A percentile compares a stretch with the other conserved stretches of the same genome.
Evolutionary conservation across 2,113 vertebrate species (phyloP).

Genomic region (Microtus oregoni): DNA sequence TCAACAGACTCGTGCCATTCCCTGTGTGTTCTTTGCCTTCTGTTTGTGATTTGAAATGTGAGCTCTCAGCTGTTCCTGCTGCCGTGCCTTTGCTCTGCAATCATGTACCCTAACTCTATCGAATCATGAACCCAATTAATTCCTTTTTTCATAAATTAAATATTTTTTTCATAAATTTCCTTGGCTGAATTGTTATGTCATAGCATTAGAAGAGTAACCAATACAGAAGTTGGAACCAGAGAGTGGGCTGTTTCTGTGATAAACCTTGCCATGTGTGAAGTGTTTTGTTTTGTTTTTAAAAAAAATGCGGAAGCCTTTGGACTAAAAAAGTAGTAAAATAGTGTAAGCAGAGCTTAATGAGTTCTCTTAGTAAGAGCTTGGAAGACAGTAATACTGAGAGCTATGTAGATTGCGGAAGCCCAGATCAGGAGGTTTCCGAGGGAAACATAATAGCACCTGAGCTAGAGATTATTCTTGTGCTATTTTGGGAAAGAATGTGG

Average conservation of each 20-base stretch:
- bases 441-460: background rate
- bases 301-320: background rate
- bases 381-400: background rate
- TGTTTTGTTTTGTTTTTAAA: background rate
- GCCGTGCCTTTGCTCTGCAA: background rate
- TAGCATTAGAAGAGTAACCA: background rate
- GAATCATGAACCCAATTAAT: background rate
- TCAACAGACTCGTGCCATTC: background rate
- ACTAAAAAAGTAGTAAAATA: background rate
- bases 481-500: background rate
- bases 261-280: background rate
- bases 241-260: background rate
- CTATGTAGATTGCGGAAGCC: background rate
- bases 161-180: background rate
- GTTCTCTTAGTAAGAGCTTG: background rate
- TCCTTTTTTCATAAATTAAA: background rate
- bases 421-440: background rate
- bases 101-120: background rate
- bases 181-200: background rate
- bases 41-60: background rate
- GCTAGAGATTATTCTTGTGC: background rate
- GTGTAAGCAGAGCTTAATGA: background rate
- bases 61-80: background rate
- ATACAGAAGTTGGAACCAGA: background rate
- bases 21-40: background rate